Evolutionary conservation across 2,113 vertebrate species (phyloP), one percentile per base, ranked within the genome.

Genomic region (Oreochromis tanganicae): DNA sequence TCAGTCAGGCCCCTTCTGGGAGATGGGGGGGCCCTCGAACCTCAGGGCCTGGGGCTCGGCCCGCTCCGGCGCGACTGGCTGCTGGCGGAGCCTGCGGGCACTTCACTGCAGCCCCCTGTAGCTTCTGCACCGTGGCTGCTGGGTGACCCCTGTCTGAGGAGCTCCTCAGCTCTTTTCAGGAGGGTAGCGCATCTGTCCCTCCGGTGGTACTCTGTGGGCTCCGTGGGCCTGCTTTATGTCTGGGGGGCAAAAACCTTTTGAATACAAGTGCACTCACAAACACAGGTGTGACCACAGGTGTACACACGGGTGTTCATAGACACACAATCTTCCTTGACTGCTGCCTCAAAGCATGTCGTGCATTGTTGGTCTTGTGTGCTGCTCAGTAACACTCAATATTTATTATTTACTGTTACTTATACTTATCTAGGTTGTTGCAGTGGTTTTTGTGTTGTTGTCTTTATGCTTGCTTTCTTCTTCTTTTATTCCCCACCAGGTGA

Each of bases 81-180:
- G 29, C 16, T 34, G 0, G 2, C 29, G 0, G 29, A 61, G 29
- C 32, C 8, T 34, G 8, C 14, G 0, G 14, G 29, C 14, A 61
- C 29, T 1, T 34, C 16, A 6, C 59, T 34, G 16, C 57, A 61
- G 57, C 29, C 57, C 29, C 57, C 57, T 34, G 57, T 19, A 61
- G 29, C 3, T 61, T 34, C 57, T 34, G 57, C 57, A 61, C 17
- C 1, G 8, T 61, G 57, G 57, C 29, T 34, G 57, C 29, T 1
- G 57, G 29, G 29, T 61, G 57, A 61, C 3, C 57, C 1, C 29
- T 0, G 9, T 19, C 2, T 61, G 57, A 9, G 29, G 57, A 61
- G 16, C 29, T 61, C 29, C 29, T 19, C 16, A 61, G 59, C 14
- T 61, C 57, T 61, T 61, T 32, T 32, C 1, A 1, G 57, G 57